Evolutionary conservation across 2,797 vertebrate species (phyloP), one percentile per base, ranked within the genome.

Genomic region (Coracias cyanogaster): DNA sequence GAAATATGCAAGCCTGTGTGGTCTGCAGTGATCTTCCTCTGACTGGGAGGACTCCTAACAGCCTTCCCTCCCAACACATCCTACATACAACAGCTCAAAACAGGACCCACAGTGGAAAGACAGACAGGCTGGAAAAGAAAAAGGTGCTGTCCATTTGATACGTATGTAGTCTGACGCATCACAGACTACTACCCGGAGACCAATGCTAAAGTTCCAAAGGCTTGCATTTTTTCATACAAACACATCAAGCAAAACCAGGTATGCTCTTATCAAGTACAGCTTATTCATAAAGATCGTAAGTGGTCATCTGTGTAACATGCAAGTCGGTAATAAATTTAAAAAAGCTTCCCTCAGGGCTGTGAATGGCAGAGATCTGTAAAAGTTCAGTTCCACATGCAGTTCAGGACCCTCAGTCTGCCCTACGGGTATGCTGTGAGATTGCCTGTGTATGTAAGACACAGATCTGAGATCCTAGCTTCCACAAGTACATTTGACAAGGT

Each of bases 361-460:
- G 20, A 51, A 39, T 2, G 5, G 28, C 48, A 82, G n/a, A 5
- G 13, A 72, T 51, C 18, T 39, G 26, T 48, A 45, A 21, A 80
- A 82, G 28, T 18, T 65, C 64, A 43, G 16, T 29, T 80, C 22
- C 37, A 62, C 3, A 3, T 5, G 18, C 25, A 74, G 33, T 21
- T 58, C 22, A 20, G 18, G 5, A 70, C 28, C 4, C 3, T 52
- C 8, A 7, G 46, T 28, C 51, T 2, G 12, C 21, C 21, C 12
- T 26, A 13, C 1, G 4, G 16, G 4, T 18, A 31, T 7, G n/a
- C 48, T 22, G 7, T 8, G 14, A 71, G 9, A 58, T 31, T 2
- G 1, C 7, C 35, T 5, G 25, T 7, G 26, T 6, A 10, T 4
- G 2, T 1, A 15, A 37, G 15, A n/a, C 18, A 61, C 11, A 31